A percentile compares a stretch with the other conserved stretches of the same genome.
Evolutionary conservation across 1,140 invertebrate species (phyloP).

Genomic region (Papilio xuthus): DNA sequence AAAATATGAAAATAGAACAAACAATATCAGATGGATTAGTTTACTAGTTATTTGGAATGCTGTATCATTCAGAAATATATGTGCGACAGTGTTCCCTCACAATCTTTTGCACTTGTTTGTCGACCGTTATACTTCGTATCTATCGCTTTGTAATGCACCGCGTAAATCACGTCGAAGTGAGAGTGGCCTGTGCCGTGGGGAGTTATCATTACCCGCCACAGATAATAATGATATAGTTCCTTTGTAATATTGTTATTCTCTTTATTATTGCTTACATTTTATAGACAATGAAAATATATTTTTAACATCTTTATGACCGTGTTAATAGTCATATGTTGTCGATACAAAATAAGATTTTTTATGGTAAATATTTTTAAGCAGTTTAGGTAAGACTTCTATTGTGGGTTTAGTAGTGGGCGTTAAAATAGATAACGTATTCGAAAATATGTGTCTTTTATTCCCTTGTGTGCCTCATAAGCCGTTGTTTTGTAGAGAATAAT

Average conservation of each 20-base stretch:
- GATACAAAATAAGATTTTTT: neutral
- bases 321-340: neutral
- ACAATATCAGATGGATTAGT: neutral
- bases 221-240: slow-evolving; percentile 20
- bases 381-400: neutral
- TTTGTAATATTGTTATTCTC: slow-evolving; percentile 7
- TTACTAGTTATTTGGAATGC: neutral
- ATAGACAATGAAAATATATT: neutral
- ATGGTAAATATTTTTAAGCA: neutral
- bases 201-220: slow-evolving; percentile 9
- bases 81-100: neutral
- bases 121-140: neutral
- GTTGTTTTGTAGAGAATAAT: neutral
- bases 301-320: neutral
- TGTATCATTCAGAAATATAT: neutral
- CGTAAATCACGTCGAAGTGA: slow-evolving; percentile 14
- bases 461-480: neutral
- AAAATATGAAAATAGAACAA: neutral
- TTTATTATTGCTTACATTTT: neutral
- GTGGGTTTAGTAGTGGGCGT: neutral
- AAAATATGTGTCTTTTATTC: neutral
- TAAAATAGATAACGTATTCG: neutral
- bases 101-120: neutral
- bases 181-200: slow-evolving; percentile 5
- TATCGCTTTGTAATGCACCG: neutral